These are phyloP conservation scores for Drosophila hamatofila DNA, from an alignment of 2,888 invertebrate species.

Conservation along the genomic window DNA sequence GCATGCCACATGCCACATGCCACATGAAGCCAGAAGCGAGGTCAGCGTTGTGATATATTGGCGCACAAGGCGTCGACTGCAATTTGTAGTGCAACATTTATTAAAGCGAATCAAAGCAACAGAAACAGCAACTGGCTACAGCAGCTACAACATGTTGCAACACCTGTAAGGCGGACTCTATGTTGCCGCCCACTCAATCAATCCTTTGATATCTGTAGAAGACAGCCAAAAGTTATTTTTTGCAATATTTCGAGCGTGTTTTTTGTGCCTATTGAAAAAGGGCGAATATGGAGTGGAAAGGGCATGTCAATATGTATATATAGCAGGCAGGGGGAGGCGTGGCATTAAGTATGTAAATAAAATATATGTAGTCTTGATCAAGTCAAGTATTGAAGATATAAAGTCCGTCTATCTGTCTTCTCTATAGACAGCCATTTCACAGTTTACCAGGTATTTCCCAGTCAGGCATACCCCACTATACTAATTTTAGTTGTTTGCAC, in stretches of 20 bases:
- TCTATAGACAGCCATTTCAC: background rate
- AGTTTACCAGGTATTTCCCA: background rate
- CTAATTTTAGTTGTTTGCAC: background rate
- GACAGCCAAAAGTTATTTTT: conserved; percentile 60
- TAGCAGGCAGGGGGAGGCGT: background rate
- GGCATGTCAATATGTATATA: no score
- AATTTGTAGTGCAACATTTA: conserved; percentile 64
- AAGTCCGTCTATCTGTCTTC: no score
- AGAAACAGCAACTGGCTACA: background rate
- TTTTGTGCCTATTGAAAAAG: background rate
- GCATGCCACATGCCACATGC: conserved; percentile 13
- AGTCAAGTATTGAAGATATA: no score
- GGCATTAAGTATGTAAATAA: background rate
- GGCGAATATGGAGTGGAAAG: background rate
- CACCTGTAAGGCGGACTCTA: background rate
- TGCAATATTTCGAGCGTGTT: no score
- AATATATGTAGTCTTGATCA: background rate
- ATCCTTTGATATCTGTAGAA: conserved; percentile 18
- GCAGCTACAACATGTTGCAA: background rate
- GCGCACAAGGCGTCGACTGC: conserved; percentile 51
- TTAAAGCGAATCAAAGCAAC: conserved; percentile 35
- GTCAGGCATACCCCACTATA: background rate
- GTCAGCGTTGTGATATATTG: conserved; percentile 60
- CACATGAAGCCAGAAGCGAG: conserved; percentile 19
- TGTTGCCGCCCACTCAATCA: conserved; percentile 2